Evolutionary conservation across 2,797 vertebrate species (phyloP).

Genomic region (Eidolon dupreanum): DNA sequence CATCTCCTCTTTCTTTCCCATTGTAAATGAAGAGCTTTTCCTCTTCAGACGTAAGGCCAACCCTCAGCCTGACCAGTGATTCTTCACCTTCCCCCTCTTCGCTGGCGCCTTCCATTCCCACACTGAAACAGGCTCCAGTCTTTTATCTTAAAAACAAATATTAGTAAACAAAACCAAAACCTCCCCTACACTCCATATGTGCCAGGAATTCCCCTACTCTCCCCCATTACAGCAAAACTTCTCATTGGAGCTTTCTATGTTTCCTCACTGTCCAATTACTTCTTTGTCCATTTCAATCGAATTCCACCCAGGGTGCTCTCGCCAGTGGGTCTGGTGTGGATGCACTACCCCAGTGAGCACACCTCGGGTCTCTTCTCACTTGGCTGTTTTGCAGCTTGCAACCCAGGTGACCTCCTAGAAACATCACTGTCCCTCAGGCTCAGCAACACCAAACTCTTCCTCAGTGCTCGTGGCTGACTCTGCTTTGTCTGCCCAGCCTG

Average conservation of each 20-base stretch:
- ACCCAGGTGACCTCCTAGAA: not conserved
- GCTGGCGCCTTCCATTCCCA: not conserved
- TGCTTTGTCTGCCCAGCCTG: not conserved
- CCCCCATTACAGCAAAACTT: not conserved
- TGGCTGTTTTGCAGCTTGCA: not conserved
- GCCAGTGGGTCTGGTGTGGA: fast-evolving
- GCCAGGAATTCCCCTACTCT: not conserved
- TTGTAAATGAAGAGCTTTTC: not conserved
- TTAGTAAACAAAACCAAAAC: not conserved
- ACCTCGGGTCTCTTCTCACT: not conserved
- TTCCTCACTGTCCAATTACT: not conserved
- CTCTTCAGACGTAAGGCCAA: not conserved
- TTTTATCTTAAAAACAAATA: slow-evolving; percentile 7
- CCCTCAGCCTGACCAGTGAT: not conserved
- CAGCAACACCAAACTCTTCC: not conserved
- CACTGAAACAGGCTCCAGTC: not conserved
- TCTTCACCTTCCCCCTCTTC: not conserved
- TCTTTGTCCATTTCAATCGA: not conserved
- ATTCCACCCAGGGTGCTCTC: not conserved
- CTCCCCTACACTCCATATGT: not conserved
- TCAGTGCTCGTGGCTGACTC: not conserved
- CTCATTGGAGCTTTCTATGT: not conserved
- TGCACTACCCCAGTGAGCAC: fast-evolving
- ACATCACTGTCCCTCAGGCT: not conserved
- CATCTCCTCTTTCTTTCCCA: not conserved